phyloP scores from a whole-genome alignment of 1,140 invertebrate genomes.

The Dreissena polymorpha region DNA sequence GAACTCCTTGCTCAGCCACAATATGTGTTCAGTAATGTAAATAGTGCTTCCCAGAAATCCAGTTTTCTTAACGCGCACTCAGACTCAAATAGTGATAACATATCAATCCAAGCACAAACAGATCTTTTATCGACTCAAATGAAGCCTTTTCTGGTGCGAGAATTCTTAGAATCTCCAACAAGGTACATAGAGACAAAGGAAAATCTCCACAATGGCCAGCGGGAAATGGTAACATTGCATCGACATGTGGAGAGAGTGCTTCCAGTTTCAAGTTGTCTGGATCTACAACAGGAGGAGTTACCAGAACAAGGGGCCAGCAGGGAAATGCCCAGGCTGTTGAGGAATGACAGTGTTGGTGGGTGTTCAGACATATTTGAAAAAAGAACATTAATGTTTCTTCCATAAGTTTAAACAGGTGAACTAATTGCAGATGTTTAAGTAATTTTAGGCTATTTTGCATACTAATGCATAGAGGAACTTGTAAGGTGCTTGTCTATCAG shows the following conservation, averaged over 20 bases:
- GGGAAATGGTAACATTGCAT: constrained; percentile 23
- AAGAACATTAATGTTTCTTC: too few species aligned
- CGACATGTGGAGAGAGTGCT: constrained; percentile 32
- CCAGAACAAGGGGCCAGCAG: constrained; percentile 17
- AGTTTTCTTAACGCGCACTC: not conserved
- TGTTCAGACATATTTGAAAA: not conserved
- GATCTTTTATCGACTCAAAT: too few species aligned
- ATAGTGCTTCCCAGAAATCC: constrained; percentile 7
- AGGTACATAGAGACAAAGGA: constrained; percentile 28
- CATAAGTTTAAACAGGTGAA: too few species aligned
- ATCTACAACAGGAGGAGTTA: constrained; percentile 24
- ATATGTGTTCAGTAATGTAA: constrained; percentile 2
- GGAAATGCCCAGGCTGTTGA: constrained; percentile 13
- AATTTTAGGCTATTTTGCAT: too few species aligned
- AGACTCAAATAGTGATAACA: too few species aligned
- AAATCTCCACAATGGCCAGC: not conserved
- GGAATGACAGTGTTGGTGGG: constrained; percentile 52
- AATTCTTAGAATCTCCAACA: too few species aligned
- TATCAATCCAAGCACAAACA: not conserved
- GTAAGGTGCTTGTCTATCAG: too few species aligned
- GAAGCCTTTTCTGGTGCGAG: too few species aligned
- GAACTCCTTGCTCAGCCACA: not conserved
- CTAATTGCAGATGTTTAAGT: too few species aligned
- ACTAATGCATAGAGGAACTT: too few species aligned
- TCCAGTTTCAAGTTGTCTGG: not conserved